Percentiles rank a stretch among this genome's conserved stretches.
Evolutionary conservation across 2,888 invertebrate genomes (phyloP).

Genomic region (Drosophila melanosoma): DNA sequence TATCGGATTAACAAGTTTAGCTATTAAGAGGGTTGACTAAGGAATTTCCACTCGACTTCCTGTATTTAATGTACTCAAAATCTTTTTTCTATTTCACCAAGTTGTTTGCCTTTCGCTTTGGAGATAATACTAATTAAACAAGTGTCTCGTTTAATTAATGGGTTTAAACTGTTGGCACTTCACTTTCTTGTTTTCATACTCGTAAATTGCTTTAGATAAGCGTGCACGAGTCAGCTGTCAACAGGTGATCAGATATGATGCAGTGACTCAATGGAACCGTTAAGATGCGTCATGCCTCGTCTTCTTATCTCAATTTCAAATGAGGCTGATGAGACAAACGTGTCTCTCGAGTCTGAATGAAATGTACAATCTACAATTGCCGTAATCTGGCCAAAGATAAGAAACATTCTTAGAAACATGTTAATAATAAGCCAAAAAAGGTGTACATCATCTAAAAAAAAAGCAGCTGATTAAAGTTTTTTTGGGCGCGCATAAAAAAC

Average conservation of each 20-base stretch:
- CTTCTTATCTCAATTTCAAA: slow-evolving; percentile 9
- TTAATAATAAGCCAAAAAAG: background rate
- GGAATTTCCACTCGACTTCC: too few species aligned
- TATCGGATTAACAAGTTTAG: background rate
- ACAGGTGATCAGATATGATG: slow-evolving; percentile 15
- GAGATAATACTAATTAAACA: slow-evolving; percentile 53
- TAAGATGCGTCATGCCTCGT: slow-evolving; percentile 15
- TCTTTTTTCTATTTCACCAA: background rate
- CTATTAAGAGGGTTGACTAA: background rate
- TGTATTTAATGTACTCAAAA: background rate
- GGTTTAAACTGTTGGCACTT: slow-evolving; percentile 29
- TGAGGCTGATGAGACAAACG: slow-evolving; percentile 1
- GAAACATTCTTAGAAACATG: background rate
- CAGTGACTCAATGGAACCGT: background rate
- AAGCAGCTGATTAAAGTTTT: background rate
- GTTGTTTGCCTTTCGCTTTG: slow-evolving; percentile 10
- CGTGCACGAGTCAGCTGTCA: background rate
- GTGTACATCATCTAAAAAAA: too few species aligned
- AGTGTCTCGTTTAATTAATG: slow-evolving; percentile 49
- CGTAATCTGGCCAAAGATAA: background rate
- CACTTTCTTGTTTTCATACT: background rate
- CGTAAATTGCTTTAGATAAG: slow-evolving; percentile 26
- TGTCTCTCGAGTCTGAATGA: background rate
- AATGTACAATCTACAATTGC: background rate
- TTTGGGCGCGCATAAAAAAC: background rate